phyloP scores from a whole-genome alignment of 2,113 vertebrate genomes.

The Leptocoma aspasia region DNA sequence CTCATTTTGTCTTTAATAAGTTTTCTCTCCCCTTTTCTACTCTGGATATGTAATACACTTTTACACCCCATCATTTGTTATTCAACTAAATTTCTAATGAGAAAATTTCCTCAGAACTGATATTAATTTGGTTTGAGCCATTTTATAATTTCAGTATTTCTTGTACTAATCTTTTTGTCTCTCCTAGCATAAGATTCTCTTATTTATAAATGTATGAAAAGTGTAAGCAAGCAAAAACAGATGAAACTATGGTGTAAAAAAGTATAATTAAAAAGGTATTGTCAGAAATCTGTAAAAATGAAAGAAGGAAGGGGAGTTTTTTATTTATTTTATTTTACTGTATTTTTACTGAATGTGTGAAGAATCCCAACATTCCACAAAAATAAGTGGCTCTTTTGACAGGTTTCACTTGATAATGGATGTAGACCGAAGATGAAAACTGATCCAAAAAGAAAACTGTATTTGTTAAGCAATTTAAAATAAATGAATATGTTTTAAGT shows the following conservation, averaged over 20 bases:
- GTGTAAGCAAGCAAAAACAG: not conserved
- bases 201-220: not conserved
- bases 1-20: not conserved
- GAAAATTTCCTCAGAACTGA: not conserved
- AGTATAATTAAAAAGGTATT: not conserved
- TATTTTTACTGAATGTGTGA: not conserved
- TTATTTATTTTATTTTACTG: not conserved
- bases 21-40: not conserved
- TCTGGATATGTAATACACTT: not conserved
- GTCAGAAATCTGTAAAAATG: not conserved
- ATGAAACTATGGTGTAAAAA: not conserved
- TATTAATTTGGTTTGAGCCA: not conserved
- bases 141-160: not conserved
- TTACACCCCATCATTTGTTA: not conserved
- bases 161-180: not conserved
- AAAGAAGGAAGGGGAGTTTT: fast-evolving
- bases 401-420: not conserved
- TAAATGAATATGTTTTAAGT: not conserved
- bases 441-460: not conserved
- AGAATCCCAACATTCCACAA: not conserved
- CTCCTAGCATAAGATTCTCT: not conserved
- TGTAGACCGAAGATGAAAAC: not conserved
- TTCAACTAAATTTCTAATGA: not conserved
- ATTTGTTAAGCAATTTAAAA: not conserved
- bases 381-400: not conserved